Evolutionary conservation across 2,888 invertebrate species (phyloP), one percentile per base, ranked within the genome.

Genomic region (Neelides folsomi): DNA sequence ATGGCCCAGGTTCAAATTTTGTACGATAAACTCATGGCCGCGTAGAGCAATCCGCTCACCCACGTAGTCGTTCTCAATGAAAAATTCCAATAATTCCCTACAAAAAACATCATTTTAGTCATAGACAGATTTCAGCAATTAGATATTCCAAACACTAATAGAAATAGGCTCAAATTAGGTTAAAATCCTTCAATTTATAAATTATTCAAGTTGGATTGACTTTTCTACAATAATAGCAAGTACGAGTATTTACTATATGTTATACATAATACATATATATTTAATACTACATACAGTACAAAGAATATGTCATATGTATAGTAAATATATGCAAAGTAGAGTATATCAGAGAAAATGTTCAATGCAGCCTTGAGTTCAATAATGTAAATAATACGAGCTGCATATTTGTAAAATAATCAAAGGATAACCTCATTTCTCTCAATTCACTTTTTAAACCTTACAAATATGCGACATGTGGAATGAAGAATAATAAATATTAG

Each of bases 11-110:
- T 78, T 78, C 52, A 95, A 75, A 72, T 88, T 81, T 51, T 86
- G 76, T 81, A 82, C 82, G 66, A 95, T 82, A 67, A 90, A 84
- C 61, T 82, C 73, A 66, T 79, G 81, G 0, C 95, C 95, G 63
- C 82, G 77, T 51, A 80, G 72, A 0, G 93, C 92, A 57, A 95
- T 94, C 68, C 81, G 75, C 66, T 76, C 72, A 0, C 81, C 84
- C 45, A 86, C 61, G 1, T 75, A 73, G 67, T 93, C 87, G 70
- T 94, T 79, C 50, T 78, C 72, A 64, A 75, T 76, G 18, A 83
- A 85, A 73, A 86, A 95, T 42, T 78, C 69, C 5, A 95, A 72
- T 18, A 89, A 70, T 36, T 59, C 64, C 37, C 57, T 62, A 69
- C 62, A 49, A 53, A 40, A 59, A 56, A 37, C 45, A 47, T 42